Percentiles rank a stretch among this genome's conserved stretches.
Conservation (phyloP, 2,888 invertebrate species). For the Spatulosminthurus flaviceps region DNA sequence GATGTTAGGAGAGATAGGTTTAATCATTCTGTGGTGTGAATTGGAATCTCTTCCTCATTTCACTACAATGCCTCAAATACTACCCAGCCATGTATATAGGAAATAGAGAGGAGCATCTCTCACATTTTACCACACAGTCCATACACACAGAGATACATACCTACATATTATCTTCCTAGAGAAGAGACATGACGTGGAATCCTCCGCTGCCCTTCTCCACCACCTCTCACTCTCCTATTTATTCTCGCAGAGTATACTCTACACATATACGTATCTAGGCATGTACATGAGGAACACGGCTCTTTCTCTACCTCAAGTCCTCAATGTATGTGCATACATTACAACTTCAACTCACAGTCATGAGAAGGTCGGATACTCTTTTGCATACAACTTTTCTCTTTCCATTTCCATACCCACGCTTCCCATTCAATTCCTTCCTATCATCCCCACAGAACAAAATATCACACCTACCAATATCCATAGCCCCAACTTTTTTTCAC, state of each 20-base stretch:
- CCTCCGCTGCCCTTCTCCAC: background rate
- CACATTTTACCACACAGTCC: conserved; percentile 20
- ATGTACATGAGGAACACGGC: background rate
- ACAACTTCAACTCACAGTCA: conserved; percentile 39
- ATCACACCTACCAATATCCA: background rate
- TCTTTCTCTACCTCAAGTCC: background rate
- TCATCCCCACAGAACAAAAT: background rate
- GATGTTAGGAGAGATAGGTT: conserved; percentile 46
- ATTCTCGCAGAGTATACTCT: background rate
- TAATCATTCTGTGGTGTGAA: conserved; percentile 48
- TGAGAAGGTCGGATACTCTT: conserved; percentile 28
- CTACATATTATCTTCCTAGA: no score
- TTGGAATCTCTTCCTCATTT: conserved; percentile 46
- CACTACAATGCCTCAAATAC: conserved; percentile 37
- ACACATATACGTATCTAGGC: no score
- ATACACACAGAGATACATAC: conserved; percentile 20
- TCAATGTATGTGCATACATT: conserved; percentile 43
- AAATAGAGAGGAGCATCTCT: background rate
- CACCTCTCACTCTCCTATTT: no score
- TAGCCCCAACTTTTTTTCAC: no score
- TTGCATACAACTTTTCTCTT: background rate
- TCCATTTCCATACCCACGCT: conserved; percentile 42
- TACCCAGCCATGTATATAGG: conserved; percentile 1
- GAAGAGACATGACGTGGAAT: conserved; percentile 32
- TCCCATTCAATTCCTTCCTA: conserved; percentile 12